Evolutionary conservation across 2,888 invertebrate species (phyloP), one percentile per base, ranked within the genome.

Genomic region (Melikaiella ostensackeni): DNA sequence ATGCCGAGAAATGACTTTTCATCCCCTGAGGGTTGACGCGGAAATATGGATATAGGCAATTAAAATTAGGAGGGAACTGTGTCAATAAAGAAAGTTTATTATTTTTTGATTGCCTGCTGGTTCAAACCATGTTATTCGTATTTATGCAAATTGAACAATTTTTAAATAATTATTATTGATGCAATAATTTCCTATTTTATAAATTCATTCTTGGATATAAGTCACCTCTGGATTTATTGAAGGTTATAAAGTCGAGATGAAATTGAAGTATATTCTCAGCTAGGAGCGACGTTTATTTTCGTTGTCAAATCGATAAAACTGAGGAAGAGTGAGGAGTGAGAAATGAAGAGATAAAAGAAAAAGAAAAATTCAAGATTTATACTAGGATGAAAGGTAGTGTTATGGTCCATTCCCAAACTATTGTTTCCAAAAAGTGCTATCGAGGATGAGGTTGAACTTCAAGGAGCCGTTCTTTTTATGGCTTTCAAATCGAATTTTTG

Each of bases 11-110:
- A 86, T 86, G 84, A 85, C 85, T 86, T 86, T 86, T 83, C 82
- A 70, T 83, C 80, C 86, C 86, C 79, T 42, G 78, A 75, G 86
- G 86, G 82, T 78, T 75, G 80, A 82, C 73, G 80, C 81, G 83
- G 83, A 83, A 86, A 83, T 84, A 83, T 82, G 83, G 84, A 82
- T 86, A 86, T 84, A 83, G 84, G 85, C 87, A 86, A 86, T 86
- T 87, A 86, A 85, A 86, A 86, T 87, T 87, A 86, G 82, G 84
- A 79, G 79, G 75, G 75, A 74, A 75, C 73, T 74, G 75, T 75
- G 75, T 75, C 75, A 63, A 75, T 63, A 55, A 61, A 75, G 63
- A 30, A 50, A 50, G 70, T 70, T 46, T 50, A 70, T 70, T 70
- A 70, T 70, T 70, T 66, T 70, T 70, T 70, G 50, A 70, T 70